These are phyloP conservation scores for Sphaerodactylus townsendi DNA, from an alignment of 2,113 vertebrate species.

Conservation along the genomic window DNA sequence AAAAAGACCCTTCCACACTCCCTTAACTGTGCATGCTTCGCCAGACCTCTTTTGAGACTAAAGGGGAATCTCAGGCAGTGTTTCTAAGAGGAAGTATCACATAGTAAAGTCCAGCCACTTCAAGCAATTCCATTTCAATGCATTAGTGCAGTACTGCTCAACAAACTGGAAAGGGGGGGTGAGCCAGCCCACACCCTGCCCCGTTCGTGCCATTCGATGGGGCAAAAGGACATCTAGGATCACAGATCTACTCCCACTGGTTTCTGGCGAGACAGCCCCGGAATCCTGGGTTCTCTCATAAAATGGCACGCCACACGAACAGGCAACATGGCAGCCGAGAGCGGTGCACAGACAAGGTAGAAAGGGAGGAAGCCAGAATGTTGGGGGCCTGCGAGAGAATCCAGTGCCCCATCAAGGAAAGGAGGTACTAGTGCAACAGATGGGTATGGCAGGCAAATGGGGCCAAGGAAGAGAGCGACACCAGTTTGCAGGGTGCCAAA, in stretches of 20 bases:
- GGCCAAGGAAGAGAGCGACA: constrained; percentile 20
- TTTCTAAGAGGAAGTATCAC: neutral
- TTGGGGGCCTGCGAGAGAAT: neutral
- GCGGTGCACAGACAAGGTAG: neutral
- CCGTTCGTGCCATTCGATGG: neutral
- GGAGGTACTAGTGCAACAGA: constrained; percentile 28
- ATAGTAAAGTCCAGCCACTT: neutral
- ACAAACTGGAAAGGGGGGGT: no score
- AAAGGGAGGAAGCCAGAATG: neutral
- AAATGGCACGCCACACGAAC: neutral
- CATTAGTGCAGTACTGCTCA: neutral
- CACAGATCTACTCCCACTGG: neutral
- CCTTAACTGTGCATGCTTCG: neutral
- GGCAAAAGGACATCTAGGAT: neutral
- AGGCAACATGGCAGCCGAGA: neutral
- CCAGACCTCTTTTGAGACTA: neutral
- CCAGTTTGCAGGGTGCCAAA: neutral
- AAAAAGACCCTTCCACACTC: neutral
- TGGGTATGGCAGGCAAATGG: constrained; percentile 30
- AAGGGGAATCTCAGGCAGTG: neutral
- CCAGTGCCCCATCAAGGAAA: neutral
- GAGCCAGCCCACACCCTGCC: neutral
- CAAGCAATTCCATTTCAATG: neutral
- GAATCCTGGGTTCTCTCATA: neutral
- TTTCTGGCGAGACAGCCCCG: neutral